Conservation (phyloP, 2,888 invertebrate species). For the Serripes groenlandicus region DNA sequence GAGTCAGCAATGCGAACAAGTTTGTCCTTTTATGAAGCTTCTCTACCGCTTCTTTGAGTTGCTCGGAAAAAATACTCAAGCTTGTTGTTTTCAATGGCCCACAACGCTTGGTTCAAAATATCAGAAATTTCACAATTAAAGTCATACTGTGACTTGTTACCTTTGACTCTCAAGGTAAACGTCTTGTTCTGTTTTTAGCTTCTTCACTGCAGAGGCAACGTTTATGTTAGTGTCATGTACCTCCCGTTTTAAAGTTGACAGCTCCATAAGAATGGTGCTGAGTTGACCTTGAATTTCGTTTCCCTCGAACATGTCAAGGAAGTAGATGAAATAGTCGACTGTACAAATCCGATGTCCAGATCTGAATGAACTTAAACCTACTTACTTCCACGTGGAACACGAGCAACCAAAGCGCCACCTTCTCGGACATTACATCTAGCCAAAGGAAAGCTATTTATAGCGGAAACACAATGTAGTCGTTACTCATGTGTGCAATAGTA, state of each 20-base stretch:
- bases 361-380: too few relatives aligned
- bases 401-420: too few relatives aligned
- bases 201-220: slow-evolving; percentile 1
- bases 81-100: slow-evolving; percentile 5
- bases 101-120: slow-evolving; percentile 4
- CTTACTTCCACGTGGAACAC: too few relatives aligned
- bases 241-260: too few relatives aligned
- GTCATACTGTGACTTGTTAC: neutral
- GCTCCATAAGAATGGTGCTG: slow-evolving; percentile 1
- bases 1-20: slow-evolving; percentile 9
- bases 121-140: neutral
- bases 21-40: neutral
- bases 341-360: slow-evolving; percentile 13
- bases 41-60: neutral
- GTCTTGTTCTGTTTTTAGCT: neutral
- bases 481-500: too few relatives aligned
- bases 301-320: neutral
- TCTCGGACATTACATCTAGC: too few relatives aligned
- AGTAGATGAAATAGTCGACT: too few relatives aligned
- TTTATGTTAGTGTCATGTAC: slow-evolving; percentile 7
- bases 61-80: neutral
- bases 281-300: neutral
- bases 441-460: slow-evolving; percentile 20
- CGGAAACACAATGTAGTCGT: too few relatives aligned
- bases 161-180: too few relatives aligned